Base-by-base conservation (phyloP, 2,113 vertebrate species). In the Podarcis raffonei region DNA sequence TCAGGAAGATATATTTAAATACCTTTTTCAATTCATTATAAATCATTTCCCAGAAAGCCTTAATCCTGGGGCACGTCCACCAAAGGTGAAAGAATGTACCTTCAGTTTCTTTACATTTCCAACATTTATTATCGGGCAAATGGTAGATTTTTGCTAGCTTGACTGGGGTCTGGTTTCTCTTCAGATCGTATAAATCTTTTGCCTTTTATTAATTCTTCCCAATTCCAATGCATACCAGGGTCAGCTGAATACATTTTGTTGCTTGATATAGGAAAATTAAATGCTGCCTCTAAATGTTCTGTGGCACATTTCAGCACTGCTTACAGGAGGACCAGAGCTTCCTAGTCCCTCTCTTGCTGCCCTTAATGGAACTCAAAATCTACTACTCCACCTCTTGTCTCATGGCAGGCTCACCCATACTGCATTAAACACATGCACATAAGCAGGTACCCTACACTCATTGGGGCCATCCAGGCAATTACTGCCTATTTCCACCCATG, bases 201-300 rank as follows among this genome's bases (percentile, higher is more conserved):
- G n/a, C n/a, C n/a, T n/a, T n/a, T n/a, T n/a, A n/a, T n/a, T 94
- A 92, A 92, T 93, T 88, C 15, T 57, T 87, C 2, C 20, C 91
- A 93, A 90, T 94, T 93, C 85, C 82, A 82, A 91, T 92, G 85
- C 2, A 62, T 20, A 81, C 12, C 79, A 39, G 57, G 18, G 8
- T 62, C 1, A 3, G 23, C 13, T 81, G 20, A 22, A 42, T 20
- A 42, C 25, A 53, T 78, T 78, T 27, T 27, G 25, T 30, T 35
- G 68, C 80, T 18, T 30, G 12, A 65, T 2, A 57, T 23, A 59
- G 18, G 48, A 35, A 82, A 74, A 30, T 25, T 4, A 87, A 18
- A 62, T 74, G 35, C 16, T 30, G 22, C 18, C 32, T 85, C 22
- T 72, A 57, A 84, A 12, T 81, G 18, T 32, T 32, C 15, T 27